Evolutionary conservation across 2,113 vertebrate genomes (phyloP).

Genomic region (Seriola quinqueradiata): DNA sequence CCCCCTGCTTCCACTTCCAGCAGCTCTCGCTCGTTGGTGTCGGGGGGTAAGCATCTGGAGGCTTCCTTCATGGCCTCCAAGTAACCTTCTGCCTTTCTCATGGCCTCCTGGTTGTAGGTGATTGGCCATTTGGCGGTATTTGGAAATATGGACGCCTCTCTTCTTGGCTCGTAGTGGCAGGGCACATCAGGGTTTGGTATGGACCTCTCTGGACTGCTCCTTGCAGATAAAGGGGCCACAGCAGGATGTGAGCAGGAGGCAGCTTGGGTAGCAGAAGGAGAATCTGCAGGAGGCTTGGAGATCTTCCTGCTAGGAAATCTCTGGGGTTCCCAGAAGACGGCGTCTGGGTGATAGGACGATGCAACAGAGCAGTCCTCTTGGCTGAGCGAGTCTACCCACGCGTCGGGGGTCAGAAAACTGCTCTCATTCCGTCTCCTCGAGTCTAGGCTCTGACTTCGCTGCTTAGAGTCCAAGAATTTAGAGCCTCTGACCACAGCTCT

Average conservation of each 20-base stretch:
- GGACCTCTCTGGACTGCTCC: slow-evolving; percentile 15
- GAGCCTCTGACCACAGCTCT: slow-evolving; percentile 41
- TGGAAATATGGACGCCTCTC: slow-evolving; percentile 19
- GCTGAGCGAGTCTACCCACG: slow-evolving; percentile 83
- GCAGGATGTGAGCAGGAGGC: slow-evolving; percentile 2
- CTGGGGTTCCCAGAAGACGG: slow-evolving; percentile 33
- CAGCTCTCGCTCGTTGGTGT: not conserved
- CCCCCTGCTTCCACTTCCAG: slow-evolving; percentile 58
- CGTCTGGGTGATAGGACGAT: slow-evolving; percentile 22
- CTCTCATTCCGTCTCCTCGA: slow-evolving; percentile 58
- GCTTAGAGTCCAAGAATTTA: slow-evolving; percentile 56
- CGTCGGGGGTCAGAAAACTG: slow-evolving; percentile 79
- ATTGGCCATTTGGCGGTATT: slow-evolving; percentile 45
- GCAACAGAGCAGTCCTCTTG: slow-evolving; percentile 65
- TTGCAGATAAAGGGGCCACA: slow-evolving; percentile 18
- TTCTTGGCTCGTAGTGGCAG: slow-evolving; percentile 31
- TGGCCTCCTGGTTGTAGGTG: slow-evolving; percentile 46
- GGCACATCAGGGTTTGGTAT: slow-evolving; percentile 11
- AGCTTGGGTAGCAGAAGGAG: slow-evolving; percentile 30
- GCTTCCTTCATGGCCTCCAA: slow-evolving; percentile 22
- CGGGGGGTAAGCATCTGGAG: not conserved
- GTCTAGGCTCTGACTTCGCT: slow-evolving; percentile 76
- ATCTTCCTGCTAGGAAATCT: slow-evolving; percentile 16
- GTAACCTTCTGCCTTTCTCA: slow-evolving; percentile 20
- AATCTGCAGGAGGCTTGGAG: slow-evolving; percentile 34